A percentile compares a stretch with the other conserved stretches of the same genome.
phyloP scores from a whole-genome alignment of 1,140 invertebrate species.

The Papilio xuthus region DNA sequence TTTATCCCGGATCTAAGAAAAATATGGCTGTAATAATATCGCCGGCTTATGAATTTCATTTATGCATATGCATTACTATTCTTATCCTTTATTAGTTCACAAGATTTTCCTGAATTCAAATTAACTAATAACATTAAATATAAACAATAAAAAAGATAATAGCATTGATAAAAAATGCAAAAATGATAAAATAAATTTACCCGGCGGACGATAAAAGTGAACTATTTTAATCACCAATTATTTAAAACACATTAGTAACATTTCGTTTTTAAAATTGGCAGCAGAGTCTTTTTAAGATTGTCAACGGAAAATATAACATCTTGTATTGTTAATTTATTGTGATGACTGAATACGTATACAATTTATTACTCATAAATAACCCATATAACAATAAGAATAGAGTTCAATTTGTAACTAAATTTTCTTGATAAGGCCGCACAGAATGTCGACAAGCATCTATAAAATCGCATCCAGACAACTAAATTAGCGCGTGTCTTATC shows the following conservation, averaged over 20 bases:
- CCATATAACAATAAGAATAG: neutral
- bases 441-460: constrained; percentile 33
- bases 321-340: constrained; percentile 31
- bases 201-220: neutral
- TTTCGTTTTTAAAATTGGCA: constrained; percentile 16
- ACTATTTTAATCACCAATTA: constrained; percentile 30
- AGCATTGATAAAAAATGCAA: constrained; percentile 2
- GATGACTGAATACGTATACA: constrained; percentile 9
- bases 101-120: neutral
- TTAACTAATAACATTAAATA: constrained; percentile 5
- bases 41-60: neutral
- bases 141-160: constrained; percentile 23
- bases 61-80: constrained; percentile 1
- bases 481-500: constrained; percentile 60
- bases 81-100: neutral
- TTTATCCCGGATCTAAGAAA: neutral
- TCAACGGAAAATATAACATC: constrained; percentile 32
- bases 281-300: constrained; percentile 1
- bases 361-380: constrained; percentile 12
- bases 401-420: constrained; percentile 15
- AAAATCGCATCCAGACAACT: constrained; percentile 45
- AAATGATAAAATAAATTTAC: constrained; percentile 9
- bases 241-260: constrained; percentile 34
- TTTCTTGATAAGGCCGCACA: constrained; percentile 34
- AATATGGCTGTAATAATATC: neutral